Evolutionary conservation across 2,113 vertebrate genomes (phyloP).

Genomic region (Prionailurus bengalensis): DNA sequence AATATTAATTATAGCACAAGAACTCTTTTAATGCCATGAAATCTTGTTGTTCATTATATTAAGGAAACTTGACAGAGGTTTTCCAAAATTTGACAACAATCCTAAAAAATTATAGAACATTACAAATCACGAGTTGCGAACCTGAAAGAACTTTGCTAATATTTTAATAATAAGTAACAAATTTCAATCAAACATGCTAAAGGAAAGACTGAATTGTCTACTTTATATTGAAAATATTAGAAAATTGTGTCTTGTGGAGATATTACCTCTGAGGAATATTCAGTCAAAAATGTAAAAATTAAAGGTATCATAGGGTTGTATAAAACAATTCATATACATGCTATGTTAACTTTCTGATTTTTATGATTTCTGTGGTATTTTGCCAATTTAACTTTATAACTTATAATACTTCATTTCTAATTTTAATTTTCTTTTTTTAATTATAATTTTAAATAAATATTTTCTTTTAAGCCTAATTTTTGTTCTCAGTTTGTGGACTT

Average conservation of each 20-base stretch:
- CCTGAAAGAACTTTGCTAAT: background rate
- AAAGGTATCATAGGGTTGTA: background rate
- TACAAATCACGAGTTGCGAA: background rate
- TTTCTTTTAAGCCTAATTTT: background rate
- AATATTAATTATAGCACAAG: background rate
- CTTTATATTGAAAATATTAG: background rate
- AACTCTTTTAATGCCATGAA: background rate
- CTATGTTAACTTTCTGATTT: background rate
- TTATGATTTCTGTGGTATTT: background rate
- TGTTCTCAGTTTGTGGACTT: background rate
- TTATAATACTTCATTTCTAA: background rate
- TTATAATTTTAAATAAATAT: background rate
- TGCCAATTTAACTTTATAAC: background rate
- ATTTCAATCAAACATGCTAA: background rate
- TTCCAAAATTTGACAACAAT: background rate
- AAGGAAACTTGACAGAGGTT: background rate
- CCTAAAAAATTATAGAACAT: background rate
- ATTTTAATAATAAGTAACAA: background rate
- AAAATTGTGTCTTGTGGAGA: background rate
- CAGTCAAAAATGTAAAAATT: background rate
- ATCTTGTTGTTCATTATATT: background rate
- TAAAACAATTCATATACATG: background rate
- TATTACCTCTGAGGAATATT: background rate
- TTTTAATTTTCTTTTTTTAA: background rate
- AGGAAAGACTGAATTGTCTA: background rate